Conservation (phyloP, 2,797 vertebrate species). For the Astyanax mexicanus region DNA sequence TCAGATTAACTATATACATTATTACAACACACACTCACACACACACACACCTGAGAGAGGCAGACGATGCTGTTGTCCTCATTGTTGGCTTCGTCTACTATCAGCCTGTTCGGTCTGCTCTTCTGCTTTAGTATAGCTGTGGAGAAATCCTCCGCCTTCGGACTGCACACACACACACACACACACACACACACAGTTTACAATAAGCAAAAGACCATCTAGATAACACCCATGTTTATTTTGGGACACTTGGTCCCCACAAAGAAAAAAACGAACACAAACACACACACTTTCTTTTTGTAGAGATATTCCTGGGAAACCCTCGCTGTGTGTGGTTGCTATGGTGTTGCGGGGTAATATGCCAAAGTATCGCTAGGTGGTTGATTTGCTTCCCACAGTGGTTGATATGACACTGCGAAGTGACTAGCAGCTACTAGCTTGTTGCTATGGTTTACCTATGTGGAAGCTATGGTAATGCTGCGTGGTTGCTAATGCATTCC, state of each 20-base stretch:
- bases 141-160: constrained; percentile 79
- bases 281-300: constrained; percentile 26
- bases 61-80: constrained; percentile 83
- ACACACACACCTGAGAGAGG: constrained; percentile 73
- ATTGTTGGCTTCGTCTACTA: constrained; percentile 80
- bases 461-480: too few species aligned
- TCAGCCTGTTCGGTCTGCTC: constrained; percentile 77
- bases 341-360: too few species aligned
- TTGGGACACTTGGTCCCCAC: too few species aligned
- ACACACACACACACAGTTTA: constrained; percentile 11
- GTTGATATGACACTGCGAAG: too few species aligned
- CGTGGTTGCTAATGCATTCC: too few species aligned
- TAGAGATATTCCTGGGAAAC: too few species aligned
- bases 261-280: background rate
- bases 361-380: too few species aligned
- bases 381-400: too few species aligned
- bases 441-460: too few species aligned
- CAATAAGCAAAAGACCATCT: background rate
- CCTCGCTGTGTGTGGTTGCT: too few species aligned
- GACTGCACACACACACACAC: constrained; percentile 56
- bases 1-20: too few species aligned
- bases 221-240: background rate
- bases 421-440: too few species aligned
- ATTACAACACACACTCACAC: constrained; percentile 25
- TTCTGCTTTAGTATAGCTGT: constrained; percentile 83